Evolutionary conservation across 2,888 invertebrate genomes (phyloP).

Genomic region (Aphrophora alni): DNA sequence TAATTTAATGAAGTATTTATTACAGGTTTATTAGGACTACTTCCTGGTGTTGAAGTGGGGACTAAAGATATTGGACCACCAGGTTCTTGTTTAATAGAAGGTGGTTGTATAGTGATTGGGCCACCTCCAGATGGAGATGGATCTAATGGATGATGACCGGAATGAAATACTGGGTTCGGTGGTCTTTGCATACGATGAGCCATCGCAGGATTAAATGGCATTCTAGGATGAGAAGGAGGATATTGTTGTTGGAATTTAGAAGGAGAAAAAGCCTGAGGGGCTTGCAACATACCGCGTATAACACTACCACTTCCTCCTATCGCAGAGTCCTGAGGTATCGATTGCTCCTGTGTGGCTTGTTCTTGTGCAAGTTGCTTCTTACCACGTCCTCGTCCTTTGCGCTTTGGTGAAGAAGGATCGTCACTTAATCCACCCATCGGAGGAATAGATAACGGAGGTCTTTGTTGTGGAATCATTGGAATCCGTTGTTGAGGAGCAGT

Average conservation of each 20-base stretch:
- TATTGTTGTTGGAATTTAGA: slow-evolving; percentile 44
- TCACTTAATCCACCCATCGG: slow-evolving; percentile 47
- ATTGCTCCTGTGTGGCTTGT: slow-evolving; percentile 27
- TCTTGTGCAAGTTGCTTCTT: slow-evolving; percentile 58
- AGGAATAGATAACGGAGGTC: slow-evolving; percentile 49
- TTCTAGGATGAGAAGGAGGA: slow-evolving; percentile 45
- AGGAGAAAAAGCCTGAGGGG: slow-evolving; percentile 48
- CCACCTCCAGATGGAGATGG: slow-evolving; percentile 64
- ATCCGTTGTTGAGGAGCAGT: slow-evolving; percentile 24
- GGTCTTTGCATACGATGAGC: slow-evolving; percentile 47
- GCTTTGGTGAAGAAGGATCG: slow-evolving; percentile 54
- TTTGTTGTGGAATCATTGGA: slow-evolving; percentile 1
- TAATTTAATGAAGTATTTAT: slow-evolving; percentile 52
- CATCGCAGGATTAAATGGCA: slow-evolving; percentile 34
- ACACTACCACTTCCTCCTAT: slow-evolving; percentile 38
- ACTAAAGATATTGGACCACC: slow-evolving; percentile 19
- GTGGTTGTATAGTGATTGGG: slow-evolving; percentile 57
- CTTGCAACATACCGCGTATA: slow-evolving; percentile 54
- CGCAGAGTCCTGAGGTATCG: slow-evolving; percentile 22
- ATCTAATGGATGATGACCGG: slow-evolving; percentile 59
- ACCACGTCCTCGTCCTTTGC: slow-evolving; percentile 57
- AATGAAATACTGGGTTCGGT: slow-evolving; percentile 47
- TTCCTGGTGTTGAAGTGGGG: slow-evolving; percentile 45
- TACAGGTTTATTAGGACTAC: slow-evolving; percentile 49
- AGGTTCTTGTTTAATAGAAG: slow-evolving; percentile 27